Base-by-base conservation (phyloP, 2,113 vertebrate species). In the Microcebus griseorufus region DNA sequence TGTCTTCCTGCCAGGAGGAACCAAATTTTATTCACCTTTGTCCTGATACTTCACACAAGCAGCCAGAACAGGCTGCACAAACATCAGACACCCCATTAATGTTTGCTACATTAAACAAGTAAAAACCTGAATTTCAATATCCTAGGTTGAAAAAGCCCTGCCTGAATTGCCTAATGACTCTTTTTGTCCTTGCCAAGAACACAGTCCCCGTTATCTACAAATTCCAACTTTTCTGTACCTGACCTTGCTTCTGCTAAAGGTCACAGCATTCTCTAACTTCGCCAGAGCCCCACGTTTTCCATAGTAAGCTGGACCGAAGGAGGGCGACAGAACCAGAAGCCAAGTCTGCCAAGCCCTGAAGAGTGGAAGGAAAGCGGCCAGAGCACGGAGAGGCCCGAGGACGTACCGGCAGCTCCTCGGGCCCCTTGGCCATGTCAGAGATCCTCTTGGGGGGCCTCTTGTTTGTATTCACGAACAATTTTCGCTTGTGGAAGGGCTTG, bases 391-490 rank as follows among this genome's bases (percentile, higher is more conserved):
- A 20, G 22, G 42, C 60, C 48, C 32, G 12, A 25, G 12, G 22
- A 39, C 18, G 11, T 73, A 98, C 95, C 32, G n/a, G 95, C 64
- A 93, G 76, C 9, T 90, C 88, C 51, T 1, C 0, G 14, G 67
- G 27, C 1, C 4, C 3, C 64, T 53, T 5, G 0, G 64, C 22
- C 23, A 13, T 0, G 0, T 12, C 92, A 3, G 6, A 3, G 10
- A 0, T 11, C 48, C 69, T 90, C 76, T 3, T 80, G 2, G 37
- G 0, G 27, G 16, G 10, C 10, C 78, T 85, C 25, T 13, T 92
- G 60, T 29, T 67, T 39, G 92, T 37, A 12, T 67, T 39, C 32
- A 97, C 62, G 0, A 51, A 92, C 25, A 85, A 18, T 45, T 65
- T 67, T 55, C 70, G 0, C 25, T 88, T 32, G 58, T 53, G 34